These are phyloP conservation scores for Ctenopoma multispine DNA, from an alignment of 2,797 vertebrate species.

Conservation along the genomic window DNA sequence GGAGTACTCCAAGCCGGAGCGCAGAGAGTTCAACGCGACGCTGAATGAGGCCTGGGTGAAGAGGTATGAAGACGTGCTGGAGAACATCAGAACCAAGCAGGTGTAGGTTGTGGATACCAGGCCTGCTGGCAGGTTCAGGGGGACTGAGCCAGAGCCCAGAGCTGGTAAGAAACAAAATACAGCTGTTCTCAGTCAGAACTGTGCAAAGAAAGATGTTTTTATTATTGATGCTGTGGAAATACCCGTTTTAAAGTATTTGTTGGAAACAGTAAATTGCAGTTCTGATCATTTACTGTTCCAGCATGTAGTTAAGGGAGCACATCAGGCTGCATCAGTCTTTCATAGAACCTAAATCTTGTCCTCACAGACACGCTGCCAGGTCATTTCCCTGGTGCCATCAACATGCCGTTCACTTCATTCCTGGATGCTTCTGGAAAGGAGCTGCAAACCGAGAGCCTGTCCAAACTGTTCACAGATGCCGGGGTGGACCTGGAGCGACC, in stretches of 20 bases:
- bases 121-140: slow-evolving; percentile 87
- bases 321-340: too few relatives aligned
- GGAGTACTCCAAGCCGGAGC: slow-evolving; percentile 74
- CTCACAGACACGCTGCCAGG: slow-evolving; percentile 87
- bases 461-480: slow-evolving; percentile 84
- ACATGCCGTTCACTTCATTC: slow-evolving; percentile 91
- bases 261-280: too few relatives aligned
- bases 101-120: slow-evolving; percentile 93
- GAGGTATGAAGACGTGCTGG: slow-evolving; percentile 90
- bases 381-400: slow-evolving; percentile 89
- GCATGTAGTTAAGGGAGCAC: too few relatives aligned
- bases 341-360: background rate
- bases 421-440: slow-evolving; percentile 87
- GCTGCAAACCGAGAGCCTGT: slow-evolving; percentile 84
- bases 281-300: too few relatives aligned
- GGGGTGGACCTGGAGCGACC: slow-evolving; percentile 88
- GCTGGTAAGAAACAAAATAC: slow-evolving; percentile 77
- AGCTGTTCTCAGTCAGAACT: background rate
- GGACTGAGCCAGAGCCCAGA: slow-evolving; percentile 91
- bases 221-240: too few relatives aligned
- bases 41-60: slow-evolving; percentile 86
- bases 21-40: slow-evolving; percentile 78
- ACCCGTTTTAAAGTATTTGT: too few relatives aligned
- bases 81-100: slow-evolving; percentile 84
- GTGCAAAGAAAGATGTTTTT: too few relatives aligned